Evolutionary conservation across 2,113 vertebrate genomes (phyloP), one percentile per base, ranked within the genome.

Genomic region (Leptobrachium ailaonicum): DNA sequence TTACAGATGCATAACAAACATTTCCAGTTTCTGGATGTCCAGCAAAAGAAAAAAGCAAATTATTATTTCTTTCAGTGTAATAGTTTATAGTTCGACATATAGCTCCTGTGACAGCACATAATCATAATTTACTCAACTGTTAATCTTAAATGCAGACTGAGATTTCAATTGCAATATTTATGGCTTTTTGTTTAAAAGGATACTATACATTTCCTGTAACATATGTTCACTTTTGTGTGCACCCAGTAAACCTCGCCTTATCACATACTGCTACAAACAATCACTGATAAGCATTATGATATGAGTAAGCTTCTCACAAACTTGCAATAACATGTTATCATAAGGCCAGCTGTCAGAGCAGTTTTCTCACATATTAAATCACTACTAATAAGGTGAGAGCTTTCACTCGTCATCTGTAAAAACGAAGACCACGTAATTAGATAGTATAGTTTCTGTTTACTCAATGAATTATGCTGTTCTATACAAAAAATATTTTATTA

Each of bases 221-320:
- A 93, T 93, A 93, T 94, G 93, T 89, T 90, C 86, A 78, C 42
- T 20, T 75, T 75, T 78, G 68, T 74, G 79, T 82, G 50, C 2
- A 66, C 77, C 72, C 84, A 83, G 86, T 82, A 87, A 87, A 75
- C 82, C 86, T 87, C 83, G 87, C 88, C 87, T 90, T 86, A 87
- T 90, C 92, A 89, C 86, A 88, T 90, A 88, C 84, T 88, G 85
- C 85, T 84, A 89, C 89, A 87, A 91, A 89, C 84, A 90, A 93
- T 85, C 86, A 83, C 91, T 89, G 93, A 94, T 94, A 94, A 94
- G 90, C 88, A 92, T 41, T 91, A 92, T 90, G 91, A 92, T 89
- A 90, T 86, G 88, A 89, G 91, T 91, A 94, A 90, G 91, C 89
- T 92, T 89, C 83, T 88, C 91, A 86, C 88, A 85, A 90, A 90